Conservation (phyloP, 2,797 vertebrate species). For the Micrastur ruficollis region DNA sequence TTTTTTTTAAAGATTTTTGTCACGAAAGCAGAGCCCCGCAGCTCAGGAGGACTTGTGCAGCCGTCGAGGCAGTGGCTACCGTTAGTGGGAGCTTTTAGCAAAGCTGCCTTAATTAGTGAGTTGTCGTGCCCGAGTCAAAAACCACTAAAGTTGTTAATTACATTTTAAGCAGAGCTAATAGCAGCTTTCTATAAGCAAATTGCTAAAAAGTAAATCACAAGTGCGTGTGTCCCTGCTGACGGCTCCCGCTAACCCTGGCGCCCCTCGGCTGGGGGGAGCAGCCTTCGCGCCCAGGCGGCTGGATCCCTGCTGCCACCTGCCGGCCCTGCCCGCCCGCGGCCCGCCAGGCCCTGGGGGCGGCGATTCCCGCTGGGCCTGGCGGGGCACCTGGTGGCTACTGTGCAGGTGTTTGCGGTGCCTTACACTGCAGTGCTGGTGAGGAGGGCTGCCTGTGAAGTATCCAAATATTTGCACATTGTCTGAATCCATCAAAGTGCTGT, state of each 20-base stretch:
- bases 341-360: neutral
- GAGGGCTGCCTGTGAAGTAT: fast-evolving
- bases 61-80: neutral
- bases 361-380: neutral
- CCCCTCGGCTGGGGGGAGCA: neutral
- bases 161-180: neutral
- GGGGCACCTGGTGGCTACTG: no score
- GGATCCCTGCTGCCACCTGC: constrained; percentile 41
- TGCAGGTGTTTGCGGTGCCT: neutral
- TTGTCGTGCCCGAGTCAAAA: neutral
- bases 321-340: neutral
- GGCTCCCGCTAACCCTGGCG: fast-evolving
- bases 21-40: neutral
- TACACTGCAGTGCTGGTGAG: fast-evolving
- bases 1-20: neutral
- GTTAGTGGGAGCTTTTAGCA: neutral
- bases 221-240: no score
- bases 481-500: neutral
- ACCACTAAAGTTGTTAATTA: neutral
- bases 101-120: neutral
- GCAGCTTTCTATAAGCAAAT: neutral
- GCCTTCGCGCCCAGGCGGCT: neutral
- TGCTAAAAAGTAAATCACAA: neutral
- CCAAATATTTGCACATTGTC: fast-evolving
- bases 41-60: neutral